Evolutionary conservation across 1,140 invertebrate genomes (phyloP), one percentile per base, ranked within the genome.

Genomic region (Leptoteleia sp.): DNA sequence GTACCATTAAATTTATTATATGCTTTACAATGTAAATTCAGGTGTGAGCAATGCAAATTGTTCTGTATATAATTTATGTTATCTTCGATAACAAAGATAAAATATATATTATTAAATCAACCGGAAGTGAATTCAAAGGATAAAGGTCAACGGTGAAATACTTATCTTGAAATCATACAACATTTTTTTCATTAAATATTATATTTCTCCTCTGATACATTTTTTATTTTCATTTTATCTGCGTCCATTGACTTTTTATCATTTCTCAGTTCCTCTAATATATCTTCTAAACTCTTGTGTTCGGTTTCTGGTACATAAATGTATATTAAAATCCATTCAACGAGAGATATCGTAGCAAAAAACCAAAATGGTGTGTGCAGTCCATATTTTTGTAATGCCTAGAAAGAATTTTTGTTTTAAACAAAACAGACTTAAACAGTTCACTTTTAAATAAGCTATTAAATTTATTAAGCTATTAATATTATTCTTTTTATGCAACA

Each of bases 291-390:
- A 35, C 83, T 90, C 79, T 90, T 91, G 9, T 92, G 92, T 81
- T 93, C 93, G 3, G 93, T 93, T 84, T 93, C 93, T 0, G 92
- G 92, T 17, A 94, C 89, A 71, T 91, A 91, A 42, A 91, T 85
- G 54, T 88, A 91, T 43, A 93, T 88, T 38, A 92, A 84, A 15
- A 93, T 77, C 80, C 90, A 87, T 22, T 92, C 87, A 27, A 92
- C 27, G 11, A 90, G 75, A 2, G 91, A 91, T 72, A 93, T 84
- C 8, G 79, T 84, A 1, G 90, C 86, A 79, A 92, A 93, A 64
- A 90, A 82, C 87, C 90, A 91, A 77, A 92, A 93, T 1, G 91
- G 90, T 15, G 88, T 86, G 35, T 90, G 85, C 17, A 90, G 85
- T 1, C 92, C 92, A 19, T 92, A 88, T 9, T 89, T 83, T 47